Base-by-base conservation (phyloP, 2,888 invertebrate species). In the Sussaba pulchella region DNA sequence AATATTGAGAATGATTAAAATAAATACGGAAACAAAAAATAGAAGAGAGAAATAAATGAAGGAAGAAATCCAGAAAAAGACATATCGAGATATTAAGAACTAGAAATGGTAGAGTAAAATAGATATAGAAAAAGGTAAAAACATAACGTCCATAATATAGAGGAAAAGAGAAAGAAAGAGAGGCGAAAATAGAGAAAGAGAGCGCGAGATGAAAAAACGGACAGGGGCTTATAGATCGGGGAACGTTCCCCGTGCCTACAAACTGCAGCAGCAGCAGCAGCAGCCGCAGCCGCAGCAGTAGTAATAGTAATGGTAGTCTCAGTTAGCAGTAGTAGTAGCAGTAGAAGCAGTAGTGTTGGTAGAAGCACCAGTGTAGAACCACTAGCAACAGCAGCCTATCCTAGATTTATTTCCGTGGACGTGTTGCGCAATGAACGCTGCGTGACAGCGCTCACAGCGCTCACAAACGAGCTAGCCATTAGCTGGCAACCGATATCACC, bases 331-430 rank as follows among this genome's bases (percentile, higher is more conserved):
- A 66, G 77, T 59, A 57, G 83, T 83, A 83, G 78, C 85, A 83
- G 87, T 85, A 87, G 88, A n/a, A n/a, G n/a, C n/a, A 39, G 6
- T 61, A 64, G 76, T 57, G 47, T 83, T 83, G 83, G 78, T 85
- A 83, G 87, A 85, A 87, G 88, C 88, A 83, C 84, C 31, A 64
- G 43, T n/a, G n/a, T 43, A 59, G 8, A 69, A 63, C 19, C 64
- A 71, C 72, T 24, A 57, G 85, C 84, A 84, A 79, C 86, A 83
- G 86, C 87, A 88, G 88, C 88, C 87, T 87, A 88, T 88, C 88
- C 88, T 88, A 89, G 86, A 88, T 88, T 89, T 89, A 89, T 89
- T 89, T 89, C 88, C 88, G 88, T 89, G 86, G 85, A 86, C 81
- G 84, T 86, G 85, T 89, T 88, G 87, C 88, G 88, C 87, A 88